Percentiles rank a stretch among this genome's conserved stretches.
Evolutionary conservation across 2,113 vertebrate species (phyloP).

Genomic region (Pelusios castaneus): DNA sequence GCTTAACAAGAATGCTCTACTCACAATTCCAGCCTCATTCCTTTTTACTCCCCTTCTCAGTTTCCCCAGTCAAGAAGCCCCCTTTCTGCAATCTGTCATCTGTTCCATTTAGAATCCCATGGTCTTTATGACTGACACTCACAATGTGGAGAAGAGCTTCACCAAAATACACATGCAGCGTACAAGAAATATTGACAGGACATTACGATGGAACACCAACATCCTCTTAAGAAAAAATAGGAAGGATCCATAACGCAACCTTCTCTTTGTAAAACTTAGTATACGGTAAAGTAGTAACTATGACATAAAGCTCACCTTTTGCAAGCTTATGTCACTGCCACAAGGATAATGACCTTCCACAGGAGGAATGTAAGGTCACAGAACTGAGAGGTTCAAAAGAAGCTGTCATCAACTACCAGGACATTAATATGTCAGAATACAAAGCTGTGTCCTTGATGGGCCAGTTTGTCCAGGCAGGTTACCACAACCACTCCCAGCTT

Average conservation of each 20-base stretch:
- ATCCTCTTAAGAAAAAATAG: not conserved
- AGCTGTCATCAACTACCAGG: not conserved
- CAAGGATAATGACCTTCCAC: not conserved
- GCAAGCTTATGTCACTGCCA: not conserved
- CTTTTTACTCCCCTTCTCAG: not conserved
- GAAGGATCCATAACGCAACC: not conserved
- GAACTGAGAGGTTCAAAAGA: not conserved
- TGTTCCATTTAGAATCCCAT: not conserved
- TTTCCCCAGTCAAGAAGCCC: not conserved
- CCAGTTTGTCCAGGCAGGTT: not conserved
- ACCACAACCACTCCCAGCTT: not conserved
- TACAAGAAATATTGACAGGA: not conserved
- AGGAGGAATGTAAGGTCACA: not conserved
- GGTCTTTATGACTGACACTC: not conserved
- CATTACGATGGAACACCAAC: not conserved
- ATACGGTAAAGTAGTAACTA: not conserved
- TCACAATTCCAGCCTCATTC: not conserved
- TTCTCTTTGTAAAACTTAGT: not conserved
- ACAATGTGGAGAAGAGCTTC: not conserved
- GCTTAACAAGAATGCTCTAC: not conserved
- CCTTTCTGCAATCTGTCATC: not conserved
- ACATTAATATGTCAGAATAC: not conserved
- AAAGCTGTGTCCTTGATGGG: not conserved
- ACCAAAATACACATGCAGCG: not conserved
- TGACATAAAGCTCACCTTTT: not conserved